A percentile compares a stretch with the other conserved stretches of the same genome.
Conservation (phyloP, 2,797 vertebrate genomes). For the Choloepus didactylus region DNA sequence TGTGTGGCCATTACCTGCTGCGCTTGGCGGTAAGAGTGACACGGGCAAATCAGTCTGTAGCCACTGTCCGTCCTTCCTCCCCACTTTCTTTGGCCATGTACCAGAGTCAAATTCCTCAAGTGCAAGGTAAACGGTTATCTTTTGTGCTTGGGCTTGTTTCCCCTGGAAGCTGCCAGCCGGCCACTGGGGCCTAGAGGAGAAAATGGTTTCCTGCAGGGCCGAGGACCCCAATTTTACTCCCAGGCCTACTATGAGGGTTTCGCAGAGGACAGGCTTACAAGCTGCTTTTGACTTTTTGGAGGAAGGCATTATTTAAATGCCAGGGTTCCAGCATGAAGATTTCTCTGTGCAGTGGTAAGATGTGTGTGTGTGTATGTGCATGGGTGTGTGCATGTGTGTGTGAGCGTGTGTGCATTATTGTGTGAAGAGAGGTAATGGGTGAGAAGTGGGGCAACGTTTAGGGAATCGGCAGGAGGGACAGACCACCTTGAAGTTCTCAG, state of each 20-base stretch:
- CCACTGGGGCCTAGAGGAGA: neutral
- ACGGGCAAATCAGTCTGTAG: neutral
- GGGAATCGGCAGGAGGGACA: neutral
- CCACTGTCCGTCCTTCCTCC: neutral
- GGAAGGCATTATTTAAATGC: constrained; percentile 43
- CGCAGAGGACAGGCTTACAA: constrained; percentile 4
- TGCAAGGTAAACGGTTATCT: neutral
- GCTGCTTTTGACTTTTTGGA: constrained; percentile 34
- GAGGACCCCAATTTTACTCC: constrained; percentile 64
- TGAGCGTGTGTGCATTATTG: constrained; percentile 9
- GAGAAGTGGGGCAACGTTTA: neutral
- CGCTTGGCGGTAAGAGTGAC: neutral
- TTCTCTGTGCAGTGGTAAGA: constrained; percentile 38
- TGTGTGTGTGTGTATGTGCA: constrained; percentile 20
- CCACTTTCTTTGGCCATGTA: neutral
- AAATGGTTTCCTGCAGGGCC: neutral
- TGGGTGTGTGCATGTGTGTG: constrained; percentile 14
- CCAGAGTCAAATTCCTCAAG: neutral
- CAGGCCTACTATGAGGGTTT: constrained; percentile 30
- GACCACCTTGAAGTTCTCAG: neutral
- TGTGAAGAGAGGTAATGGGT: neutral
- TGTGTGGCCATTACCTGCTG: neutral
- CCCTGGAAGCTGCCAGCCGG: neutral
- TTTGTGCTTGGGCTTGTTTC: neutral
- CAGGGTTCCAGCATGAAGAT: constrained; percentile 11